Conservation (phyloP, 2,888 invertebrate species). For the Pandemis cinnamomeana region DNA sequence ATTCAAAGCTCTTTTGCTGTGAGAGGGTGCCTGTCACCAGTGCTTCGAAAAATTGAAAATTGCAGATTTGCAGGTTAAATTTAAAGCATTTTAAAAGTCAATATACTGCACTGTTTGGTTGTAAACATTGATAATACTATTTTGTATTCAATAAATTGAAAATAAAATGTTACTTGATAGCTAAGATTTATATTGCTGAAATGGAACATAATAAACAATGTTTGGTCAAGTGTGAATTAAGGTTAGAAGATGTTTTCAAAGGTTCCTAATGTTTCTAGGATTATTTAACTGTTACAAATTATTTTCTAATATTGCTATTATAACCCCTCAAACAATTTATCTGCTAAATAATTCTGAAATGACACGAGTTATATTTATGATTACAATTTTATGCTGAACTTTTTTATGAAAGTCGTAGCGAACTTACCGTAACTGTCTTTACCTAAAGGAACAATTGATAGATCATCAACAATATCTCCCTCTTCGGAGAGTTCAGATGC, state of each 20-base stretch:
- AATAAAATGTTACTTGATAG: neutral
- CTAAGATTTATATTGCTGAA: neutral
- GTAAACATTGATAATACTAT: neutral
- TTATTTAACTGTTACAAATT: neutral
- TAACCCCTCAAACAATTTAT: neutral
- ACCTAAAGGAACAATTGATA: conserved; percentile 93
- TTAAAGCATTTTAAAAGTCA: no score
- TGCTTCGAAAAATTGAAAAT: no score
- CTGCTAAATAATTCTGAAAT: neutral
- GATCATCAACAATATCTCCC: conserved; percentile 82
- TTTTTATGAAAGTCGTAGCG: neutral
- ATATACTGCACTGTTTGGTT: neutral
- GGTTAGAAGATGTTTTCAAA: neutral
- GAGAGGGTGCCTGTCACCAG: no score
- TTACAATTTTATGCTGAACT: neutral
- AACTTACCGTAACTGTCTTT: conserved; percentile 94
- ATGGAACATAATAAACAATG: neutral
- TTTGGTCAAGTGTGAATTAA: neutral
- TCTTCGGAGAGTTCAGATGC: conserved; percentile 60
- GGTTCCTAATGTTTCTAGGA: neutral
- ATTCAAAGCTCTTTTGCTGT: no score
- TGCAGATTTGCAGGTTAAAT: no score
- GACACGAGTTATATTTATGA: neutral
- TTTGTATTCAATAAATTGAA: neutral
- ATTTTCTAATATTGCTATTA: neutral